Conservation (phyloP, 2,113 vertebrate species). For the Parus major region DNA sequence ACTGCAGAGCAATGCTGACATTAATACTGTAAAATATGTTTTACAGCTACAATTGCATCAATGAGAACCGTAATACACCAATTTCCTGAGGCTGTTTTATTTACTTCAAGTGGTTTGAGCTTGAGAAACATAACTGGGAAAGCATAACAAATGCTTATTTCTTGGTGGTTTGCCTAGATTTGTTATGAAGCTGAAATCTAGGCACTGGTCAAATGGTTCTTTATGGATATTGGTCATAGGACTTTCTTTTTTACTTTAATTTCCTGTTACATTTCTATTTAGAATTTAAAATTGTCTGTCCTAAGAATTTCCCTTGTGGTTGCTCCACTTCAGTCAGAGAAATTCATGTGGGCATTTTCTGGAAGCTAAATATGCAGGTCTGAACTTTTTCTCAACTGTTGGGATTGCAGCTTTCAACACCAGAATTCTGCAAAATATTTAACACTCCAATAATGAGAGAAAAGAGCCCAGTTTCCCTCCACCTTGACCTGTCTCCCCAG, state of each 20-base stretch:
- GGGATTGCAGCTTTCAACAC: neutral
- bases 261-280: constrained; percentile 48
- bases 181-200: constrained; percentile 26
- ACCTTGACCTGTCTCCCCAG: neutral
- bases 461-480: neutral
- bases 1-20: neutral
- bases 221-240: constrained; percentile 23
- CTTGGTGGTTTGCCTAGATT: constrained; percentile 34
- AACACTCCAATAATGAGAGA: neutral
- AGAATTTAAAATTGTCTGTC: constrained; percentile 39
- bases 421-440: neutral
- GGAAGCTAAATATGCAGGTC: neutral
- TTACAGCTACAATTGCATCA: neutral
- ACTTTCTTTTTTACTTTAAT: constrained; percentile 42
- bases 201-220: constrained; percentile 38
- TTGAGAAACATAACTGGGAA: constrained; percentile 3
- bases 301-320: constrained; percentile 38
- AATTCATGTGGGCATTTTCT: constrained; percentile 45
- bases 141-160: constrained; percentile 28
- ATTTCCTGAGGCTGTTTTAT: constrained; percentile 22
- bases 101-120: constrained; percentile 18
- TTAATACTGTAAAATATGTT: neutral
- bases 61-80: neutral
- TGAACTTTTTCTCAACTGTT: neutral
- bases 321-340: constrained; percentile 11